These are phyloP conservation scores for Mellilla xanthometata DNA, from an alignment of 2,888 invertebrate species.

Conservation along the genomic window DNA sequence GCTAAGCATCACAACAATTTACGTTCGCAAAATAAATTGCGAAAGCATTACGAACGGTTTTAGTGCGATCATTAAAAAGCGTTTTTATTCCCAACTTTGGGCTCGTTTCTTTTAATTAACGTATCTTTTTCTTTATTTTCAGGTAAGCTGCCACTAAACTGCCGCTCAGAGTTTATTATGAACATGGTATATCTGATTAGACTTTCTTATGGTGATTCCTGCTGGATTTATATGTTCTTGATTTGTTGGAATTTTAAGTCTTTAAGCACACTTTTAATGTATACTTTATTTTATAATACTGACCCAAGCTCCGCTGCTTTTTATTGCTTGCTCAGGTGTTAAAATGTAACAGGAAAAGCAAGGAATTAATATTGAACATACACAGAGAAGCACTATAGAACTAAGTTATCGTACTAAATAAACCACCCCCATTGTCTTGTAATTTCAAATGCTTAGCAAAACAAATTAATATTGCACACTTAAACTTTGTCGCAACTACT, in stretches of 20 bases:
- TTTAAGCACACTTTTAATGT: neutral
- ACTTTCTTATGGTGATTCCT: neutral
- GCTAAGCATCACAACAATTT: conserved; percentile 16
- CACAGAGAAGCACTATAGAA: too few species aligned
- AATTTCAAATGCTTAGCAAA: too few species aligned
- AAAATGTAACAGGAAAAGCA: too few species aligned
- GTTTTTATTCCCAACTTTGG: conserved; percentile 33
- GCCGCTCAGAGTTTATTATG: conserved; percentile 22
- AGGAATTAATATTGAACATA: too few species aligned
- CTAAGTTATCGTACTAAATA: too few species aligned
- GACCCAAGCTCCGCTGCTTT: conserved; percentile 2
- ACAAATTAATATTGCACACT: too few species aligned
- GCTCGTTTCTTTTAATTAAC: conserved; percentile 38
- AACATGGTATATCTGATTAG: conserved; percentile 29
- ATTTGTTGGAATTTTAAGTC: neutral
- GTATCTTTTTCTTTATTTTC: conserved; percentile 33
- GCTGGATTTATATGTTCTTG: conserved; percentile 4
- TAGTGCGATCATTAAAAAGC: conserved; percentile 31
- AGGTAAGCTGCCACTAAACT: conserved; percentile 33
- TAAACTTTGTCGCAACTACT: too few species aligned
- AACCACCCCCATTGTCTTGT: too few species aligned
- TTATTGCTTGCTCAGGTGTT: conserved; percentile 11
- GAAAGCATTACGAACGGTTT: conserved; percentile 20
- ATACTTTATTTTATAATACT: conserved; percentile 4
- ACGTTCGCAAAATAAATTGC: conserved; percentile 23